Conservation (phyloP, 2,888 invertebrate species). For the Sinodicranocentrus sp. region DNA sequence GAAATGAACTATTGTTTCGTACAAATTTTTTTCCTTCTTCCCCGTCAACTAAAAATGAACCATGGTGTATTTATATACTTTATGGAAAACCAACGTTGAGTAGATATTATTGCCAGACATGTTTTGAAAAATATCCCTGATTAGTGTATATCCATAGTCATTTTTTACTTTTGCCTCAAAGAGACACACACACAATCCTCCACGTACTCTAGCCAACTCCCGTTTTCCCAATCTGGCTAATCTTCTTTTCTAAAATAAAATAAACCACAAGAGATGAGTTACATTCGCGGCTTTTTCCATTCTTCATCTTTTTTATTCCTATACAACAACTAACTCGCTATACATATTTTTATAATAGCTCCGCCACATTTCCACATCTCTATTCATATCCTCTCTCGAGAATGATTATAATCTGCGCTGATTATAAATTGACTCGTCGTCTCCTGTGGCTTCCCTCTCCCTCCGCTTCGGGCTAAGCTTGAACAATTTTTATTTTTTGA, state of each 20-base stretch:
- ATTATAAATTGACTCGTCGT: slow-evolving; percentile 69
- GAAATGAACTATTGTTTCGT: slow-evolving; percentile 67
- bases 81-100: not conserved
- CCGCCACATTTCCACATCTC: slow-evolving; percentile 15
- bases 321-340: too few relatives aligned
- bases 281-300: slow-evolving; percentile 34
- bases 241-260: slow-evolving; percentile 65
- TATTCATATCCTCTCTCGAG: slow-evolving; percentile 21
- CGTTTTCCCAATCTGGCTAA: slow-evolving; percentile 44
- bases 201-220: not conserved
- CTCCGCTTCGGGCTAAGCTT: slow-evolving; percentile 39
- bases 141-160: slow-evolving; percentile 59
- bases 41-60: too few relatives aligned
- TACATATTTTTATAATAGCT: slow-evolving; percentile 3
- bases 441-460: slow-evolving; percentile 64
- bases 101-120: slow-evolving; percentile 51
- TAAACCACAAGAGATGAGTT: slow-evolving; percentile 40
- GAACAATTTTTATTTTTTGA: slow-evolving; percentile 55
- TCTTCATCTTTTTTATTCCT: slow-evolving; percentile 20
- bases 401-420: slow-evolving; percentile 66
- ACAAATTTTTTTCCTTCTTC: not conserved
- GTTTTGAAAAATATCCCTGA: slow-evolving; percentile 66
- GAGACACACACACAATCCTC: slow-evolving; percentile 65
- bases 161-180: slow-evolving; percentile 59
- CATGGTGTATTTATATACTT: too few relatives aligned